Evolutionary conservation across 2,113 vertebrate species (phyloP), one percentile per base, ranked within the genome.

Genomic region (Mesembrinibis cayennensis): DNA sequence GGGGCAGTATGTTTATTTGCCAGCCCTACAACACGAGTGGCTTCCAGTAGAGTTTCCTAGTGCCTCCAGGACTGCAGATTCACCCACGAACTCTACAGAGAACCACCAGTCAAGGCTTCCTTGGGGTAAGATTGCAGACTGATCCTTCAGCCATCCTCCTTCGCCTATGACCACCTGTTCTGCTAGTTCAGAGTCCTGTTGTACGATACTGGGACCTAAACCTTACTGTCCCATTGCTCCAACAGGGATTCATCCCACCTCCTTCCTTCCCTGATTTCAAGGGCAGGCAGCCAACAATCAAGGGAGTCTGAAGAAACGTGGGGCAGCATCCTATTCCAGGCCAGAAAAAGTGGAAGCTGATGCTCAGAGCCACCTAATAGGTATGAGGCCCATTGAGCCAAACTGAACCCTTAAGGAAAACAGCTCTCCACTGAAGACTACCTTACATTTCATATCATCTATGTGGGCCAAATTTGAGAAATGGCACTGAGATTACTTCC

Each of bases 281-380:
- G 22, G 29, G 12, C 36, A 52, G n/a, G 61, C 52, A 90, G 66
- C 3, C 44, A 90, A 21, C 20, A 65, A 19, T 10, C 30, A 30
- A 38, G 26, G 27, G 7, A 83, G 30, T 26, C n/a, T 70, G 63
- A 62, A 74, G 42, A 82, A 82, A 36, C 9, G 8, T 0, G 5
- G 27, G 30, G 5, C 49, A 71, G 9, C 4, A 1, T 58, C 30
- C 36, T 76, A 13, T 6, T 80, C 53, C 45, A 88, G 67, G 36
- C 1, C 56, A 96, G 61, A 49, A 55, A 59, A 67, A 30, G 23
- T 12, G 7, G 25, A 49, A 59, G 50, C 34, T 59, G 49, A 11
- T 63, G 34, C 27, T 70, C 0, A 0, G 12, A 71, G 69, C 17
- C 36, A 59, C 2, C 4, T 21, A 34, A 61, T 2, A 36, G 25